phyloP scores from a whole-genome alignment of 1,140 invertebrate species.

The Ceratosolen solmsi region DNA sequence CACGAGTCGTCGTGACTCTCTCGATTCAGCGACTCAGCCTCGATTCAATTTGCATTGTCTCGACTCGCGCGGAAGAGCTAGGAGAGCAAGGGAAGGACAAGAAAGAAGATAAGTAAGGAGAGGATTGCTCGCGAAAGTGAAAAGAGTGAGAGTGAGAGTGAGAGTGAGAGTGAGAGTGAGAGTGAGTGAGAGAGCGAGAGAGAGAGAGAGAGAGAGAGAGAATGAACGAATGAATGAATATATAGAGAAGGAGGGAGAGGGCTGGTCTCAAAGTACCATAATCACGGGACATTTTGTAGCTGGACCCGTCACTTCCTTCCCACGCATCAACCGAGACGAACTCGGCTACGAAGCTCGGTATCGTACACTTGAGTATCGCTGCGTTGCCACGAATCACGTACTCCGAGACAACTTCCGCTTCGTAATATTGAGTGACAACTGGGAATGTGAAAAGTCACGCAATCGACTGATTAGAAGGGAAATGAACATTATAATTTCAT shows the following conservation, averaged over 20 bases:
- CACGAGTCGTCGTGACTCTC: not conserved
- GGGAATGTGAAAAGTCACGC: conserved; percentile 52
- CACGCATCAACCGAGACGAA: conserved; percentile 92
- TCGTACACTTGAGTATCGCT: conserved; percentile 92
- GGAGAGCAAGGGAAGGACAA: not conserved
- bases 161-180: not conserved
- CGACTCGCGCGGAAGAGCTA: not conserved
- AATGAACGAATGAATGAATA: not conserved
- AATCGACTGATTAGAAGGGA: conserved; percentile 22
- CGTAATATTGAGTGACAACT: conserved; percentile 94
- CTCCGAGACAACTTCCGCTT: conserved; percentile 92
- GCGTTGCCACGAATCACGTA: conserved; percentile 94
- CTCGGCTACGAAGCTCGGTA: conserved; percentile 93
- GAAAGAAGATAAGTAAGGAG: too few species aligned
- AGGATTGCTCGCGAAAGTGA: not conserved
- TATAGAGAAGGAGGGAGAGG: not conserved
- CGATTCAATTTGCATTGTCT: conserved; percentile 2
- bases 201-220: not conserved
- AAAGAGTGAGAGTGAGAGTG: not conserved
- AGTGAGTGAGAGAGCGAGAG: not conserved
- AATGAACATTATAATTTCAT: not conserved
- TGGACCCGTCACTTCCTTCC: conserved; percentile 85
- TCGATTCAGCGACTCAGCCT: conserved; percentile 8
- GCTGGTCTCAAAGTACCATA: conserved; percentile 70
- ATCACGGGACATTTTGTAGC: conserved; percentile 76